Percentiles rank a stretch among this genome's conserved stretches.
phyloP scores from a whole-genome alignment of 2,113 vertebrate species.

The Vireo altiloquus region DNA sequence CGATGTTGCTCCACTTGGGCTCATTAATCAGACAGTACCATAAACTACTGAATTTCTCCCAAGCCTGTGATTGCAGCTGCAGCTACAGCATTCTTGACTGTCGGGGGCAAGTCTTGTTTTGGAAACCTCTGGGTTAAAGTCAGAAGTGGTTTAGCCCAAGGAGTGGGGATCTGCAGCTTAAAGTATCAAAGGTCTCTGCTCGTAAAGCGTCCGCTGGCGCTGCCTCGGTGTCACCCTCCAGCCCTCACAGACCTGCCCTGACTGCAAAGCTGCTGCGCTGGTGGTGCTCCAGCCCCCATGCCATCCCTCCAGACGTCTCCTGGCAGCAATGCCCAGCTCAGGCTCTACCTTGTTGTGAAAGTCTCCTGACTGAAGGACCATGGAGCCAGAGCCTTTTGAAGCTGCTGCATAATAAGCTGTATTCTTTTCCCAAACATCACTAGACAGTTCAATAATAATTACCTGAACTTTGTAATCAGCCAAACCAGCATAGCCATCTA shows the following conservation, averaged over 20 bases:
- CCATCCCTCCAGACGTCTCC: not conserved
- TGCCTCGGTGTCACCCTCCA: rapidly evolving
- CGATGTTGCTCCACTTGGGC: rapidly evolving
- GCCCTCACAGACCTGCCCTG: not conserved
- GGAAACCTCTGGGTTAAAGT: not conserved
- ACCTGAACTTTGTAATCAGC: slow-evolving; percentile 28
- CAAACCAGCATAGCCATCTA: not conserved
- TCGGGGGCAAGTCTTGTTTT: not conserved
- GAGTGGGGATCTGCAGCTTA: not conserved
- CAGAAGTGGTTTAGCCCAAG: not conserved
- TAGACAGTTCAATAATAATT: slow-evolving; percentile 22
- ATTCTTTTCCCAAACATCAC: not conserved
- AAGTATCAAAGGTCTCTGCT: not conserved
- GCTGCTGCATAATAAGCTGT: not conserved
- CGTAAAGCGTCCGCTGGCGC: rapidly evolving
- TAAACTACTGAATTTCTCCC: not conserved
- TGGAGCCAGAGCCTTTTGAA: slow-evolving; percentile 22
- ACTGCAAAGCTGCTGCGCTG: not conserved
- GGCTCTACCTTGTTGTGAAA: not conserved
- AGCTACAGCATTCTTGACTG: not conserved
- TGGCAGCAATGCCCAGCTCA: not conserved
- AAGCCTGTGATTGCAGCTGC: not conserved
- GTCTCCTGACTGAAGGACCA: not conserved
- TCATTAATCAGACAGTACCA: not conserved
- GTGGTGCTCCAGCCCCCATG: rapidly evolving